Conservation (phyloP, 2,113 vertebrate genomes). For the Piaya cayana region DNA sequence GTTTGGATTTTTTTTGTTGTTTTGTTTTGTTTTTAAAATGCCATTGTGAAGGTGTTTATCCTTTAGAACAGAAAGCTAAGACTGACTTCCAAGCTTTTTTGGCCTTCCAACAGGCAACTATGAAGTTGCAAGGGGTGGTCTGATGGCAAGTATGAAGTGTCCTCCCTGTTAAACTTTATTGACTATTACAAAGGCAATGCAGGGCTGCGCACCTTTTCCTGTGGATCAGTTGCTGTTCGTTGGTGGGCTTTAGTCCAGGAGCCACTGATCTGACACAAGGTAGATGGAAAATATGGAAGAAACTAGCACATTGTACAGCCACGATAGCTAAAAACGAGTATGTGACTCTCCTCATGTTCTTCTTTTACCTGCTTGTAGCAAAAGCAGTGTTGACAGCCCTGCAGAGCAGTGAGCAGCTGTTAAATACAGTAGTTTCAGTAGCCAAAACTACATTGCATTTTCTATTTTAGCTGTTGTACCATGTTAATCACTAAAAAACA, state of each 20-base stretch:
- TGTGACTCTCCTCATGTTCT: background rate
- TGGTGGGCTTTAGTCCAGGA: background rate
- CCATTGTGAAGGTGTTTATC: background rate
- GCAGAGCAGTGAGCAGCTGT: background rate
- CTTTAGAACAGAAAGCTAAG: background rate
- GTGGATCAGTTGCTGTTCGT: background rate
- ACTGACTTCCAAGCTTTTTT: background rate
- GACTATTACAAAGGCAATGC: background rate
- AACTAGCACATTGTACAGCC: background rate
- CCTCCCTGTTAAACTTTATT: background rate
- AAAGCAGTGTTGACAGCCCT: background rate
- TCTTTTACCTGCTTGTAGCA: background rate
- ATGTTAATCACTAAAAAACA: background rate
- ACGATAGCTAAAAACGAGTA: background rate
- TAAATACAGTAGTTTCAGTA: background rate
- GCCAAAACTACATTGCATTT: background rate
- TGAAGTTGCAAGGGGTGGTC: background rate
- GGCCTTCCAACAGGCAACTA: background rate
- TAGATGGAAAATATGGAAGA: background rate
- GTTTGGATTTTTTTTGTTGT: background rate
- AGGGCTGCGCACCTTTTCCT: background rate
- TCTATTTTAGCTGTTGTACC: background rate
- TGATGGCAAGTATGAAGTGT: background rate
- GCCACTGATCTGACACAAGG: background rate
- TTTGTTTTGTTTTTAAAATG: background rate